Conservation (phyloP, 2,113 vertebrate species). For the Carassius gibelio region DNA sequence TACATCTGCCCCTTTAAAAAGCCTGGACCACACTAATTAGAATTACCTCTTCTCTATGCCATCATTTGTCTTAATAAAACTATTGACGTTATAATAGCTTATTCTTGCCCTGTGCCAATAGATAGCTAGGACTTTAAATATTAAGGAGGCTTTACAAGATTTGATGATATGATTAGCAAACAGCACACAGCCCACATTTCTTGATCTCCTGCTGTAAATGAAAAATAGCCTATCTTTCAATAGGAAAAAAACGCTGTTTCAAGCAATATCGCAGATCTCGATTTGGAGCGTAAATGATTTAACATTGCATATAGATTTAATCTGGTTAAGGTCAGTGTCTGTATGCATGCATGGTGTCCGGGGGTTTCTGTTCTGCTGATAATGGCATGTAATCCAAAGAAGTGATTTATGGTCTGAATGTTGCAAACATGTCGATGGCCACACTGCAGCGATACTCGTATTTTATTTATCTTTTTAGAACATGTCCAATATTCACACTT, state of each 20-base stretch:
- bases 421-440: slow-evolving; percentile 7
- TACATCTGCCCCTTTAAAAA: slow-evolving; percentile 64
- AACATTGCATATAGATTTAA: slow-evolving; percentile 61
- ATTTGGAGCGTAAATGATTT: slow-evolving; percentile 66
- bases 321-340: slow-evolving; percentile 56
- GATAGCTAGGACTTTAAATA: slow-evolving; percentile 74
- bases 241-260: slow-evolving; percentile 67
- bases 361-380: slow-evolving; percentile 27
- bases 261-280: slow-evolving; percentile 64
- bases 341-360: slow-evolving; percentile 29
- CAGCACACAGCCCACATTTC: slow-evolving; percentile 61
- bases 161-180: slow-evolving; percentile 77
- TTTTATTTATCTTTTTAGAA: slow-evolving; percentile 3
- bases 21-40: slow-evolving; percentile 68
- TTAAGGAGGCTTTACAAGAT: slow-evolving; percentile 76
- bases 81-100: slow-evolving; percentile 78
- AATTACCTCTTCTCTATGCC: slow-evolving; percentile 68
- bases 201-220: slow-evolving; percentile 65
- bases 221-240: slow-evolving; percentile 69
- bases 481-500: neutral
- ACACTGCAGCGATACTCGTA: neutral
- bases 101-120: slow-evolving; percentile 73
- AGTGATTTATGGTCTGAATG: slow-evolving; percentile 25
- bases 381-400: slow-evolving; percentile 24
- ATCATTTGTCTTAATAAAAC: slow-evolving; percentile 80